Percentiles rank a stretch among this genome's conserved stretches.
These are phyloP conservation scores for Ciconia boyciana DNA, from an alignment of 2,113 vertebrate species.

Conservation along the genomic window DNA sequence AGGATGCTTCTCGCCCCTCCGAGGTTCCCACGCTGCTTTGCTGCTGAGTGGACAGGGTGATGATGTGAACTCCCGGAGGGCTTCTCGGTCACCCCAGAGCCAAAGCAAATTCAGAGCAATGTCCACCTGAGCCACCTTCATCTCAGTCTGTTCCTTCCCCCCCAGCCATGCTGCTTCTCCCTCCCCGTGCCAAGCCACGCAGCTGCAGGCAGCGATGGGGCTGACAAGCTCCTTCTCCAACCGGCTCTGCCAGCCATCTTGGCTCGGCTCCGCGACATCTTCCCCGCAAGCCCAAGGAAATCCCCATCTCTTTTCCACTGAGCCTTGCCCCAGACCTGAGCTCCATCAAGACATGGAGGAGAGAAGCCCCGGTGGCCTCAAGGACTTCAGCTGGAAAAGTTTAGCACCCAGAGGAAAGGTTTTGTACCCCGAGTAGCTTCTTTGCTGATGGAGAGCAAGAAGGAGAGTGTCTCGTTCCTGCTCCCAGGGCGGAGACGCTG, in stretches of 20 bases:
- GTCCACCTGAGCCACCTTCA: background rate
- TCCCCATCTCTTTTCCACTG: background rate
- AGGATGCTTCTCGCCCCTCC: background rate
- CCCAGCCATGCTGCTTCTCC: background rate
- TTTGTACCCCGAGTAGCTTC: background rate
- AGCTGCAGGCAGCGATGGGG: background rate
- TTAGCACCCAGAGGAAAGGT: background rate
- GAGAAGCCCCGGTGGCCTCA: background rate
- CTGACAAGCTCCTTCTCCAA: fast-evolving
- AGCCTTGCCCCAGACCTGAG: background rate
- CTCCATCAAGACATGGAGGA: fast-evolving
- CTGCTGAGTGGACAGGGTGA: fast-evolving
- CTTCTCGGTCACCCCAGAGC: background rate
- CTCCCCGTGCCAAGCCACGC: fast-evolving
- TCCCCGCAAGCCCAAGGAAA: background rate
- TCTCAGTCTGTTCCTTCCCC: background rate
- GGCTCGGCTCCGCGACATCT: background rate
- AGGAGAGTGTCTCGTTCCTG: fast-evolving
- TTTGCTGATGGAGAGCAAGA: background rate
- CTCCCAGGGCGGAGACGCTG: background rate
- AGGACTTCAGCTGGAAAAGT: too few species aligned
- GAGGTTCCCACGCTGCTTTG: background rate
- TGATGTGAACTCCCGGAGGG: background rate
- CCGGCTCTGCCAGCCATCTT: background rate
- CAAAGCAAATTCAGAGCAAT: background rate